A percentile compares a stretch with the other conserved stretches of the same genome.
Evolutionary conservation across 2,888 invertebrate species (phyloP).

Genomic region (Volucella zonaria): DNA sequence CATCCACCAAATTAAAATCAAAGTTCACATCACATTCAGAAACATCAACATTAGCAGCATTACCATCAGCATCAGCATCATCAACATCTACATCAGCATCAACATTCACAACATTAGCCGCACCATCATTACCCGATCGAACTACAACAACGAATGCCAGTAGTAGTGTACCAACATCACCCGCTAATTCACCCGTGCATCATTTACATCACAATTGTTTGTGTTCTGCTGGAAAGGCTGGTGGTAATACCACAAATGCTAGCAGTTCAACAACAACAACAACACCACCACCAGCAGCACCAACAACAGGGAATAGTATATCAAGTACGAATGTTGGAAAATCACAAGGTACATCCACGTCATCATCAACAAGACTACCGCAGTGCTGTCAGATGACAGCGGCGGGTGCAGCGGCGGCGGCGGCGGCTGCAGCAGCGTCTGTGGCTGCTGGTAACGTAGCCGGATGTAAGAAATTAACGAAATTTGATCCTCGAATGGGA

Average conservation of each 20-base stretch:
- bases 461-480: slow-evolving; percentile 81
- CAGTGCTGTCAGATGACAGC: too few relatives aligned
- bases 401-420: slow-evolving; percentile 74
- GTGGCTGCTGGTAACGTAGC: slow-evolving; percentile 68
- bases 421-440: slow-evolving; percentile 70
- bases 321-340: slow-evolving; percentile 80
- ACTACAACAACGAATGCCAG: slow-evolving; percentile 65
- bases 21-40: too few relatives aligned
- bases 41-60: too few relatives aligned
- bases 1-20: too few relatives aligned
- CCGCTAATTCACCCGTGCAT: slow-evolving; percentile 67
- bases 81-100: too few relatives aligned
- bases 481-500: too few relatives aligned
- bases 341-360: slow-evolving; percentile 77
- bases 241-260: slow-evolving; percentile 65
- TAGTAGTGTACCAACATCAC: slow-evolving; percentile 72
- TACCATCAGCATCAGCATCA: too few relatives aligned
- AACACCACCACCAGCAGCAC: too few relatives aligned
- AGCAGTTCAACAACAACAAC: slow-evolving; percentile 48
- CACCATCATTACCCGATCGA: slow-evolving; percentile 74
- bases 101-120: slow-evolving; percentile 67
- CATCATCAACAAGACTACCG: slow-evolving; percentile 78
- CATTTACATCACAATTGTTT: slow-evolving; percentile 75
- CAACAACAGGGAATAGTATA: slow-evolving; percentile 76
- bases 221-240: slow-evolving; percentile 66